Evolutionary conservation across 37 sponge, comb jelly and placozoan genomes (phyloP), one percentile per base, ranked within the genome.

Genomic region (Amphimedon queenslandica): DNA sequence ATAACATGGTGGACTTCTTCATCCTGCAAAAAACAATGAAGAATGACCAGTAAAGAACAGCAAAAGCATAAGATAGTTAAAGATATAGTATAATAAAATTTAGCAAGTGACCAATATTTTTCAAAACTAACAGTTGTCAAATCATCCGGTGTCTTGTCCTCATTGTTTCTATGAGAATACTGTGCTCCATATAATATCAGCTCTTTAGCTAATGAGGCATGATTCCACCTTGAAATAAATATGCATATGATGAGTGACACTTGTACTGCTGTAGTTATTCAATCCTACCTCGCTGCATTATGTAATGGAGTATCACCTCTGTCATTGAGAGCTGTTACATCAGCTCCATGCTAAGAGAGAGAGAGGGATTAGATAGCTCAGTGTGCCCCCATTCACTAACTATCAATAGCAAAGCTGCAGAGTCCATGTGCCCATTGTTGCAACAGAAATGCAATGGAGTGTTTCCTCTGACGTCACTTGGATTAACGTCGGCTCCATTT

Each of bases 381-480:
- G 25, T 29, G 24, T 11, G 33, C 53, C 37, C 23, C 0, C 38
- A 13, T 23, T 3, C 20, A 55, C 90, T 47, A 41, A 93, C 93
- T 41, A 67, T 56, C 23, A 97, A 79, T 2, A 97, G 77, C 10
- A 83, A 43, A 20, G 64, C 41, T 32, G 98, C 92, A 10, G 92
- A 78, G 13, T 87, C 92, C 64, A 80, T 77, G 77, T 97, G 94
- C 1, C 98, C 98, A 75, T 93, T 93, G 63, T 63, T 88, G 36
- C 90, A 82, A 73, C 92, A 80, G 82, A 78, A 85, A 79, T 97
- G 98, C 0, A 97, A 84, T 8, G 98, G 94, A 66, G 98, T 93
- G 79, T 83, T 88, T 11, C 94, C 92, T 38, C 80, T 74, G 20
- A 33, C 43, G 67, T 97, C 94, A 40, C 61, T 66, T 1, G 76